phyloP scores from a whole-genome alignment of 1,140 invertebrate genomes.

The Heliconius eleuchia region DNA sequence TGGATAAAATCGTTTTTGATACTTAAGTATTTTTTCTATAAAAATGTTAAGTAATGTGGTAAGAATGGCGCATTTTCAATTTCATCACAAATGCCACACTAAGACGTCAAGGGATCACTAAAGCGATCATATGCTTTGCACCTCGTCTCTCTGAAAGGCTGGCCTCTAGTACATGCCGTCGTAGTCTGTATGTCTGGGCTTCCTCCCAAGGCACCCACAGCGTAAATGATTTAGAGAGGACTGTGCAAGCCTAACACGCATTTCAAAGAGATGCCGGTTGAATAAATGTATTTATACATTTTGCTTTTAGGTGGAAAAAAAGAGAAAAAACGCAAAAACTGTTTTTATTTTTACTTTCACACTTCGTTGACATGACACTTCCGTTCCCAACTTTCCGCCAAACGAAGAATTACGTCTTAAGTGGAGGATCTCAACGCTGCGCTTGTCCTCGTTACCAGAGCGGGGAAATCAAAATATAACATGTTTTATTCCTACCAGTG shows the following conservation, averaged over 20 bases:
- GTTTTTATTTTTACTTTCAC: too few relatives aligned
- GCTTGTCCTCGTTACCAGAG: too few relatives aligned
- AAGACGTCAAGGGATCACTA: not conserved
- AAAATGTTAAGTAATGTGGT: too few relatives aligned
- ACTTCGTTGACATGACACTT: too few relatives aligned
- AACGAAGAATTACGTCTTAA: too few relatives aligned
- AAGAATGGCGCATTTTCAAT: not conserved
- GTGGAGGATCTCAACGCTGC: too few relatives aligned
- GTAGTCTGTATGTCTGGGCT: not conserved
- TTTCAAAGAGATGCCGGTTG: not conserved
- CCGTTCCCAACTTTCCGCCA: too few relatives aligned
- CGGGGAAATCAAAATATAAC: too few relatives aligned
- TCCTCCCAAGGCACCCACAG: not conserved
- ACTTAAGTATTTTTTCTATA: too few relatives aligned
- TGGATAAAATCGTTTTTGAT: too few relatives aligned
- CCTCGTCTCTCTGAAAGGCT: not conserved
- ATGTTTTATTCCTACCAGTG: too few relatives aligned
- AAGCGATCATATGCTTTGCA: not conserved
- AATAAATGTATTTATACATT: not conserved
- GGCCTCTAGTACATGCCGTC: not conserved
- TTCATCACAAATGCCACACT: not conserved
- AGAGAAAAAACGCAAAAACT: too few relatives aligned
- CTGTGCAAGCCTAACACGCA: not conserved
- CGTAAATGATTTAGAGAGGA: not conserved
- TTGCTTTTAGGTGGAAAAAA: not conserved